Percentiles rank a stretch among this genome's conserved stretches.
Conservation (phyloP, 2,113 vertebrate genomes). For the Peromyscus maniculatus region DNA sequence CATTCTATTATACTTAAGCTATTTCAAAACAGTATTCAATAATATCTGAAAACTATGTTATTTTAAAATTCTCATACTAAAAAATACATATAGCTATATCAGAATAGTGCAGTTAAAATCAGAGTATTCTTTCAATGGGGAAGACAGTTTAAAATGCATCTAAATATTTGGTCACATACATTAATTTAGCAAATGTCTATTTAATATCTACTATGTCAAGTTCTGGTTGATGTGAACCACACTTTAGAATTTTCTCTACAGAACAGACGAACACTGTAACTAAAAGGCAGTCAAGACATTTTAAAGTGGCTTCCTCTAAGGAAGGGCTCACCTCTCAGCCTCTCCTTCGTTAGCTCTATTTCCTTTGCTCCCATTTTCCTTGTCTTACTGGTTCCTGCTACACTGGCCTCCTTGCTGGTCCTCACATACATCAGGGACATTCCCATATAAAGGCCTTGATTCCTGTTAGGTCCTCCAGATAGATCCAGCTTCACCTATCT, state of each 20-base stretch:
- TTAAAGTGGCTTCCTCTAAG: not conserved
- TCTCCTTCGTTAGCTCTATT: not conserved
- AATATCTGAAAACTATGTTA: not conserved
- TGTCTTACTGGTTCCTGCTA: not conserved
- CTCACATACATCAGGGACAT: not conserved
- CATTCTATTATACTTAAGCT: slow-evolving; percentile 9
- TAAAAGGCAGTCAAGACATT: not conserved
- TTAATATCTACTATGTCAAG: slow-evolving; percentile 1
- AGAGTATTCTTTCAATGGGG: not conserved
- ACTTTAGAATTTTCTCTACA: slow-evolving; percentile 8
- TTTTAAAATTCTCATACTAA: not conserved
- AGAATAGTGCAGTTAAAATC: slow-evolving; percentile 51
- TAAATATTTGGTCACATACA: slow-evolving; percentile 33
- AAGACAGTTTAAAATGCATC: slow-evolving; percentile 29
- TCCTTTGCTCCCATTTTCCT: not conserved
- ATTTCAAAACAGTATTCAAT: slow-evolving; percentile 52
- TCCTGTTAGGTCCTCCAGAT: not conserved
- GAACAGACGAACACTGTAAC: slow-evolving; percentile 8
- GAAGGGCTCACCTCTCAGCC: not conserved
- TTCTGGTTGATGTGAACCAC: not conserved
- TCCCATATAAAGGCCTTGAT: not conserved
- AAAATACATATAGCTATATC: not conserved
- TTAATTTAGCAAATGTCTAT: slow-evolving; percentile 20
- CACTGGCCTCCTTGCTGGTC: not conserved
- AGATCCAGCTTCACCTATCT: not conserved